Evolutionary conservation across 2,113 vertebrate species (phyloP), one percentile per base, ranked within the genome.

Genomic region (Poicephalus meyeri): DNA sequence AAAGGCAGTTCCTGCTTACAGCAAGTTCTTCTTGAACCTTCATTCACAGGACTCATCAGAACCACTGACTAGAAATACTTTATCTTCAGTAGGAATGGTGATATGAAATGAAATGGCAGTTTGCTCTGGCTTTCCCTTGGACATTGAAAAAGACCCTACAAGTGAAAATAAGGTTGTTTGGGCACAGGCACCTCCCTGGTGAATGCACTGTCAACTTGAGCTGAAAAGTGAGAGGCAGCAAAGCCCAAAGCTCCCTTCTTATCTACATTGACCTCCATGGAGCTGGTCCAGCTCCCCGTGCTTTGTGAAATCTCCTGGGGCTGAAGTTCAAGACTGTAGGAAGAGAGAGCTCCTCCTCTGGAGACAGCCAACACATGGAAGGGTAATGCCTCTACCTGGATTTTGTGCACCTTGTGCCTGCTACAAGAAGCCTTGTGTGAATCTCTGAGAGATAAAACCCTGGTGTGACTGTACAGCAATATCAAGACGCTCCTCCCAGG

Each of bases 261-360:
- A 14, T 66, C 41, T 2, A 0, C 0, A 0, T 8, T 68, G 12
- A 26, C 4, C 5, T 11, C 18, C 0, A 1, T 58, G 52, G 50
- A 65, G 9, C 50, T 77, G 68, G n/a, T 16, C 37, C 73, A 72
- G 31, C 37, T 58, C 42, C n/a, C 6, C 5, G 8, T 11, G 11
- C 41, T 89, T 79, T 41, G n/a, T 72, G 61, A 81, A 70, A 85
- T 37, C 18, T 88, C 35, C 28, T 37, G 44, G 39, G 17, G 10
- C 6, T 60, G 2, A 95, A 65, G 56, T 70, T 82, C 56, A 89
- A 70, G 78, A 9, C 12, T 12, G 8, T 3, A 44, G 35, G 23
- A 33, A 71, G 42, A 71, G 13, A 35, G 24, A 78, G 25, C 52
- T 80, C 39, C 39, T 86, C 15, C 29, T 12, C 25, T 85, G 74